Percentiles rank a stretch among this genome's conserved stretches.
Evolutionary conservation across 2,888 invertebrate genomes (phyloP).

Genomic region (Spodoptera exigua): DNA sequence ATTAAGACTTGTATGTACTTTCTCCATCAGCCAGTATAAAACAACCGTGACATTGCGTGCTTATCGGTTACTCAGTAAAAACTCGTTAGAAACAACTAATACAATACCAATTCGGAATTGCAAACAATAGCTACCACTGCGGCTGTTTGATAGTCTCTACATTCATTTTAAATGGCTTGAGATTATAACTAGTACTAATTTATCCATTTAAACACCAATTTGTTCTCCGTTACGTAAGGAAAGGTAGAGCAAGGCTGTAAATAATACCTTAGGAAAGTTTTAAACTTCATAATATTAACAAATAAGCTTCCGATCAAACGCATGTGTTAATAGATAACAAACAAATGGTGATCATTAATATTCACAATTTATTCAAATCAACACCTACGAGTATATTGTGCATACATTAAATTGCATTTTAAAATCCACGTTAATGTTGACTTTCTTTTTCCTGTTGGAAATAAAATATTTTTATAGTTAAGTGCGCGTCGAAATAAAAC

Average conservation of each 20-base stretch:
- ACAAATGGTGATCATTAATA: too few species aligned
- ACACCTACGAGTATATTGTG: too few species aligned
- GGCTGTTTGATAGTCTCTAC: slow-evolving; percentile 39
- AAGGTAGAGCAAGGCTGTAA: not conserved
- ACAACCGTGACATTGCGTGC: slow-evolving; percentile 68
- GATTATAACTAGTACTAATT: slow-evolving; percentile 16
- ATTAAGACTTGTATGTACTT: slow-evolving; percentile 61
- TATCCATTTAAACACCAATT: slow-evolving; percentile 8
- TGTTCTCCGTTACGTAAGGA: slow-evolving; percentile 13
- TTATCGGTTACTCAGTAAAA: slow-evolving; percentile 58
- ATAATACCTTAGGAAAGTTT: too few species aligned
- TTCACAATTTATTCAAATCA: too few species aligned
- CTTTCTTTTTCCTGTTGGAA: slow-evolving; percentile 9
- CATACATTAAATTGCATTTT: too few species aligned
- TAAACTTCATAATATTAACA: too few species aligned
- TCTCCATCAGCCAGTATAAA: slow-evolving; percentile 61
- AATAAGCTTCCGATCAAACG: too few species aligned
- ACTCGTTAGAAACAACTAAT: slow-evolving; percentile 49
- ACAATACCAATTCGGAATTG: slow-evolving; percentile 51
- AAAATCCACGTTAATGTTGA: not conserved
- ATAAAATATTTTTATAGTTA: slow-evolving; percentile 10
- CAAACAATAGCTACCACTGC: slow-evolving; percentile 48
- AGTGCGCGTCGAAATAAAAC: slow-evolving; percentile 39
- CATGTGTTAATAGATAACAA: too few species aligned
- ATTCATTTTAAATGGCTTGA: slow-evolving; percentile 28